Evolutionary conservation across 2,888 invertebrate genomes (phyloP).

Genomic region (Noctuana brunneofusca): DNA sequence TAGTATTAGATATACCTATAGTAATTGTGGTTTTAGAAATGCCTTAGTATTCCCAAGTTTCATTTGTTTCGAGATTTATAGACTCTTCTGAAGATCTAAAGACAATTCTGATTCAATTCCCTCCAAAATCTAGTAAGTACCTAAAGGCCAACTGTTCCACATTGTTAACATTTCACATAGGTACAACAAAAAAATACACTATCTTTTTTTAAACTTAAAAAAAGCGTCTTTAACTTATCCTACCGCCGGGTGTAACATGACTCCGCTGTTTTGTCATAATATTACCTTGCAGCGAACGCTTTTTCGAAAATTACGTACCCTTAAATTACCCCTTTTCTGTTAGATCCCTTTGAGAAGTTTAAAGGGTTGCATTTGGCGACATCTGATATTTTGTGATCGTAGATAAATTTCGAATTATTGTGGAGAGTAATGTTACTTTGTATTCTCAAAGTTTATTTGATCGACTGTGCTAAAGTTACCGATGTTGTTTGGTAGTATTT

Average conservation of each 20-base stretch:
- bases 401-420: slow-evolving; percentile 54
- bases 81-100: no score
- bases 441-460: neutral
- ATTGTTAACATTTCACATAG: neutral
- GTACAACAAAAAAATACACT: neutral
- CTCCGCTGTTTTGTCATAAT: slow-evolving; percentile 79
- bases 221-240: slow-evolving; percentile 36
- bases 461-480: neutral
- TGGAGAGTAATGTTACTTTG: slow-evolving; percentile 29
- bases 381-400: slow-evolving; percentile 65
- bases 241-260: slow-evolving; percentile 63
- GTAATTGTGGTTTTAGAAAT: no score
- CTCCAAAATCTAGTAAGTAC: neutral
- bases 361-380: slow-evolving; percentile 59
- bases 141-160: neutral
- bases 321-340: slow-evolving; percentile 62
- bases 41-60: no score
- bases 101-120: no score
- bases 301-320: no score
- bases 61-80: no score
- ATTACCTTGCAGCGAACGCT: slow-evolving; percentile 65
- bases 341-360: slow-evolving; percentile 43
- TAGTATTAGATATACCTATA: no score
- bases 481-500: no score
- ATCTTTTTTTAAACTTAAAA: slow-evolving; percentile 32